phyloP scores from a whole-genome alignment of 2,797 vertebrate species.

The Arnoldichthys spilopterus region DNA sequence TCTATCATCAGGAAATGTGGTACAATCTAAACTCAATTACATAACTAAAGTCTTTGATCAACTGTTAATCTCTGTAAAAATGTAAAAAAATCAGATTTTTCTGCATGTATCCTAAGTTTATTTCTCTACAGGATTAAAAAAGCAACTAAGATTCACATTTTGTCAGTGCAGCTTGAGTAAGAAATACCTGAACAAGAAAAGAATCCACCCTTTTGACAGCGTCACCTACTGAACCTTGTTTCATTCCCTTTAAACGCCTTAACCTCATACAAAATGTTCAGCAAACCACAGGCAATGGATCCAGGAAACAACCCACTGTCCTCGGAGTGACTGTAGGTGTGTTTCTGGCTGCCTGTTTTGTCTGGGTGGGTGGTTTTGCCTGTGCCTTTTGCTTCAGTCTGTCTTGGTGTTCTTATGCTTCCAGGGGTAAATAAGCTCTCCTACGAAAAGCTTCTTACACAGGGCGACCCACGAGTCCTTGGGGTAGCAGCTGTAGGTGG shows the following conservation, averaged over 20 bases:
- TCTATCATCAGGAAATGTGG: background rate
- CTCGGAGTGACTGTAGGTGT: background rate
- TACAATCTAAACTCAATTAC: background rate
- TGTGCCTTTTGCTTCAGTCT: slow-evolving; percentile 73
- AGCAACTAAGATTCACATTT: background rate
- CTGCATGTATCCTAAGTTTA: background rate
- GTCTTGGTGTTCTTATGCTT: slow-evolving; percentile 87
- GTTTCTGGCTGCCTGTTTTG: background rate
- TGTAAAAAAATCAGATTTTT: background rate
- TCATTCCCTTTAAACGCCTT: background rate
- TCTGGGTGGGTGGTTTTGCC: background rate
- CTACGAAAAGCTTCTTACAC: slow-evolving; percentile 91
- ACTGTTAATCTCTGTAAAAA: background rate
- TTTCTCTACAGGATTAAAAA: background rate
- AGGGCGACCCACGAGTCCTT: slow-evolving; percentile 90
- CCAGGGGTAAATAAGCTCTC: slow-evolving; percentile 97
- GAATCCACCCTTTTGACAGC: background rate
- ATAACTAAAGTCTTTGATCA: background rate
- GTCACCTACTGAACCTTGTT: background rate
- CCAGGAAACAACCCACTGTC: background rate
- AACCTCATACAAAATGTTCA: no score
- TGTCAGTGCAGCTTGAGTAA: background rate
- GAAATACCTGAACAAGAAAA: background rate
- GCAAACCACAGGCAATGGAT: no score
- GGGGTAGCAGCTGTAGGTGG: slow-evolving; percentile 90